Base-by-base conservation (phyloP, 2,888 invertebrate genomes). In the Yponomeuta cagnagella region DNA sequence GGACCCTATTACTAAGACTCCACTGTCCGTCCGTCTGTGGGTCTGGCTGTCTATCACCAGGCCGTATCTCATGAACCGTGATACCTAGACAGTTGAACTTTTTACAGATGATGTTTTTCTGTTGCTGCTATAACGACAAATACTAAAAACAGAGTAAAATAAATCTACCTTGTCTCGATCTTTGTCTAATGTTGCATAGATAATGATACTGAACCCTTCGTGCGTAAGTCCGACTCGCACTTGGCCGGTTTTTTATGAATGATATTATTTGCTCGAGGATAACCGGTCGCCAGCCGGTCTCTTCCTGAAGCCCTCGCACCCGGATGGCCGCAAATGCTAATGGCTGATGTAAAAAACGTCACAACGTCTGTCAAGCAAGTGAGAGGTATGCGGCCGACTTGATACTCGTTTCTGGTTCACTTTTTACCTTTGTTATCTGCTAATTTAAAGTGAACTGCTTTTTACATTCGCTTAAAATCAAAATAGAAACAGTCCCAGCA, bases 231-330 rank as follows among this genome's bases (percentile, higher is more conserved):
- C 23, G 23, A 23, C 23, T 23, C 23, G 23, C 23, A 23, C 1
- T 23, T 23, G 23, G 23, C 23, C 23, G 23, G 23, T 23, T 81
- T 77, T 79, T 77, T 75, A 69, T 76, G 75, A 77, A 65, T 30
- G 33, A 12, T 10, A 65, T 31, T 79, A 78, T 80, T 80, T 81
- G 76, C 74, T 76, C 80, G 80, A 84, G 81, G 82, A 81, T 77
- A 84, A 83, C 85, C 48, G 72, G 81, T 81, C 74, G 70, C 85
- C 48, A 72, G 81, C 81, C 74, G 70, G 73, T 77, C 73, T 80
- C 80, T 83, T 84, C 81, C 82, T 83, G 75, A 71, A 71, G 76
- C 74, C 76, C 74, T 75, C 74, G 71, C 70, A 66, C 43, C 43
- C 66, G 71, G 70, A 72, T 71, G 70, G 69, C 63, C 43, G 69